These are phyloP conservation scores for Spodoptera picta DNA, from an alignment of 2,888 invertebrate species.

Conservation along the genomic window DNA sequence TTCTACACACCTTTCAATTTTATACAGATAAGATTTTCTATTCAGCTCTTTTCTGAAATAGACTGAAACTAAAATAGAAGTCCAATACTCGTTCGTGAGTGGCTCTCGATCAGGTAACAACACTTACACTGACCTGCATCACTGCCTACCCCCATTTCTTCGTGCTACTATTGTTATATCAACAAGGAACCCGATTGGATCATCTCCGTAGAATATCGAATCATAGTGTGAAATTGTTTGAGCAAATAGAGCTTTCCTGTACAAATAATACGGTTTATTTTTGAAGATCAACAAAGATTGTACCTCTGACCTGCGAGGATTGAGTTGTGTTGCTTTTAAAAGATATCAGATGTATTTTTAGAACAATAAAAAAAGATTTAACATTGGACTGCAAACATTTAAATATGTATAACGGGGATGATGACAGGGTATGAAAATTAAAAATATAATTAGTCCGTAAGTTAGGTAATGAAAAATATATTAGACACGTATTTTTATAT, in stretches of 20 bases:
- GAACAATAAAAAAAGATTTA: too few species aligned
- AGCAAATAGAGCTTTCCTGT: slow-evolving; percentile 7
- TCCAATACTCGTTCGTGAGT: slow-evolving; percentile 55
- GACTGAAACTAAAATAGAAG: slow-evolving; percentile 61
- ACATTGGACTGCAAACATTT: too few species aligned
- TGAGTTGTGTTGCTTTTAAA: too few species aligned
- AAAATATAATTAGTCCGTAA: too few species aligned
- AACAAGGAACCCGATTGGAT: slow-evolving; percentile 54
- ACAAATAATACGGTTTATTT: slow-evolving; percentile 1
- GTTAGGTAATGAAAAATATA: too few species aligned
- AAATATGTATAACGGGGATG: too few species aligned
- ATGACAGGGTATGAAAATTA: too few species aligned
- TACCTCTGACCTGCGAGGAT: too few species aligned
- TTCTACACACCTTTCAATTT: slow-evolving; percentile 28
- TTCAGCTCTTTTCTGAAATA: slow-evolving; percentile 57
- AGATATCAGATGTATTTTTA: too few species aligned
- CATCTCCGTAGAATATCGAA: slow-evolving; percentile 33
- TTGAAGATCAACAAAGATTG: too few species aligned
- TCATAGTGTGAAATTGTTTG: slow-evolving; percentile 18
- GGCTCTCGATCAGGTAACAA: slow-evolving; percentile 45
- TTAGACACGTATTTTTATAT: too few species aligned
- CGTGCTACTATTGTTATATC: slow-evolving; percentile 52
- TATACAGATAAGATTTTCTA: slow-evolving; percentile 56
- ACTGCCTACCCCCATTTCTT: slow-evolving; percentile 20
- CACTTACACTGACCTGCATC: slow-evolving; percentile 45